Evolutionary conservation across 2,113 vertebrate genomes (phyloP), one percentile per base, ranked within the genome.

Genomic region (Mesocricetus auratus): DNA sequence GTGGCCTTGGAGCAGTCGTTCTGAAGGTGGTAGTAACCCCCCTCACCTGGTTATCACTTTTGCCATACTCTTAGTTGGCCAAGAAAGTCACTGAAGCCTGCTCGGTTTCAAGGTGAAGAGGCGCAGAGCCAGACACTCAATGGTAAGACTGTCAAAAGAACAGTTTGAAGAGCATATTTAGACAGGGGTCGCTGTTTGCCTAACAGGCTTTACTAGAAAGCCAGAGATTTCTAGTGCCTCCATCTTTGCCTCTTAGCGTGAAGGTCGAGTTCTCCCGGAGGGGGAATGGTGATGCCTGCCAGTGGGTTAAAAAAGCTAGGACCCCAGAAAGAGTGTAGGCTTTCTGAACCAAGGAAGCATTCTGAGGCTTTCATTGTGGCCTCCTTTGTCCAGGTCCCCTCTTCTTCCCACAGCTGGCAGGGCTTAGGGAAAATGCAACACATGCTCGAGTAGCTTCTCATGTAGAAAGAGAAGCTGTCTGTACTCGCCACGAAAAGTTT

Each of bases 51-150:
- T 13, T 66, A 22, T 88, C 33, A 24, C 42, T 89, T 86, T 95
- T 31, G 7, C 24, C 36, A 53, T 83, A 86, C 36, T 47, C 21
- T 83, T 91, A 85, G 39, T 29, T 89, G 77, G 56, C 42, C 56
- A 91, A 94, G 33, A 50, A 82, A 83, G 36, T 92, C n/a, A 45
- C 56, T 64, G 47, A 86, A 82, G 68, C 50, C 58, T 86, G 50
- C 39, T 95, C 47, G 31, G 19, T 5, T 88, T 89, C n/a, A 86
- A 92, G 53, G 39, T 21, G 39, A 86, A 60, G 62, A 24, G 7
- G 2, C 11, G 31, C 13, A 79, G 82, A 86, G 19, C 3, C 22
- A 39, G 53, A 69, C 5, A 58, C 45, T 92, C n/a, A 66, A 13
- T 53, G 42, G 88, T 13, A 86, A 62, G 50, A 75, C 3, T 81